Evolutionary conservation across 2,888 invertebrate species (phyloP).

Genomic region (Venustoraphidia nigricollis): DNA sequence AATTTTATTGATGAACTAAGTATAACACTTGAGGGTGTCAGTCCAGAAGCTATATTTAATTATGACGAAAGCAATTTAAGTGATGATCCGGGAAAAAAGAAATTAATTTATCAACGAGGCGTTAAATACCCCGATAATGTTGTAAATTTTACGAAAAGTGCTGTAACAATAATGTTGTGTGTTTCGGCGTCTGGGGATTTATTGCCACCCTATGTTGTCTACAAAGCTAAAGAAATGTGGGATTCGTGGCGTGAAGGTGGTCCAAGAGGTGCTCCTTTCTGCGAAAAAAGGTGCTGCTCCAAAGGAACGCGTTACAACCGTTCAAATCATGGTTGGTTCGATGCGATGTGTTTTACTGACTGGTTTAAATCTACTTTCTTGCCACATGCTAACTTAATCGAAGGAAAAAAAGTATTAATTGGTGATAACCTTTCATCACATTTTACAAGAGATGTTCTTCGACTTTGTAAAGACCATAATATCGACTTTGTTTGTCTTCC

Average conservation of each 20-base stretch:
- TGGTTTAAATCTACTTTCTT: slow-evolving; percentile 9
- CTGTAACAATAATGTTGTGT: slow-evolving; percentile 15
- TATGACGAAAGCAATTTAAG: no score
- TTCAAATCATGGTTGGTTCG: neutral
- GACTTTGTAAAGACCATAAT: no score
- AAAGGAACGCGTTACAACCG: neutral
- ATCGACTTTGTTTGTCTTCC: no score
- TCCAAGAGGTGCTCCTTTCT: neutral
- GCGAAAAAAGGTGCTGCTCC: slow-evolving; percentile 1
- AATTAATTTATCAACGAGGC: no score
- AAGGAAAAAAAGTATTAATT: slow-evolving; percentile 18
- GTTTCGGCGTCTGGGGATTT: slow-evolving; percentile 15
- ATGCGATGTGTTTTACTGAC: neutral
- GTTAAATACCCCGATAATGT: no score
- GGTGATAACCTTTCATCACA: slow-evolving; percentile 18
- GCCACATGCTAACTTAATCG: slow-evolving; percentile 12
- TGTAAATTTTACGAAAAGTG: no score
- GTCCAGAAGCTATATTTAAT: no score
- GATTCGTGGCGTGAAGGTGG: slow-evolving; percentile 17
- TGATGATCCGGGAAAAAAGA: no score
- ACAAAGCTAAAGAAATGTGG: slow-evolving; percentile 16
- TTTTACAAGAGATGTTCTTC: no score
- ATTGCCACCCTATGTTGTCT: slow-evolving; percentile 17
- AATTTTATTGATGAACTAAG: no score
- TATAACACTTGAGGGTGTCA: no score